These are phyloP conservation scores for Anarhynchus alexandrinus DNA, from an alignment of 2,113 vertebrate genomes.

Conservation along the genomic window DNA sequence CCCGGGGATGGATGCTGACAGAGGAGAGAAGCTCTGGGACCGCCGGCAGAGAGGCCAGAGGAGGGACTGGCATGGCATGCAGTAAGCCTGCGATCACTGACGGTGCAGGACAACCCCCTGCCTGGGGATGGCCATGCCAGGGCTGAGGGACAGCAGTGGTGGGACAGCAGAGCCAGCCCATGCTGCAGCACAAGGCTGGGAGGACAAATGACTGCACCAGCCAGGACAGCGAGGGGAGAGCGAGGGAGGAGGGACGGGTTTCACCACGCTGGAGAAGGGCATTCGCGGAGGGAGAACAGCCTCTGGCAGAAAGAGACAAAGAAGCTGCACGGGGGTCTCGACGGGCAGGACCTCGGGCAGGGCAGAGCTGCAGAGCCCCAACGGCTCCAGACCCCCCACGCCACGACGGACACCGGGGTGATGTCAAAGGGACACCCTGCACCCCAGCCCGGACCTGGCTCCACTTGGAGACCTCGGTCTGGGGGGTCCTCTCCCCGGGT, in stretches of 20 bases:
- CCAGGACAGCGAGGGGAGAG: not conserved
- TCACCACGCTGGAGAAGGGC: not conserved
- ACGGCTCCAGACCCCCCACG: not conserved
- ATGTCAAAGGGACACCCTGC: not conserved
- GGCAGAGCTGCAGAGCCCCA: not conserved
- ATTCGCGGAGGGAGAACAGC: not conserved
- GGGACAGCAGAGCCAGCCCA: not conserved
- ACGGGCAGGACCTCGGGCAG: not conserved
- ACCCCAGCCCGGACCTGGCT: not conserved
- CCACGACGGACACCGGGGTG: not conserved
- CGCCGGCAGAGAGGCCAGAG: not conserved
- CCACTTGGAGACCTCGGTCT: too few relatives aligned
- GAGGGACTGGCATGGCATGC: accelerated
- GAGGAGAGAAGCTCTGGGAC: not conserved
- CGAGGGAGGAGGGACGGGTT: not conserved
- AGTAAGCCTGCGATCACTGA: not conserved
- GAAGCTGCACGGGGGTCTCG: not conserved
- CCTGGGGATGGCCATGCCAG: accelerated
- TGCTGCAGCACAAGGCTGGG: not conserved
- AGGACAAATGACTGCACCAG: slow-evolving; percentile 35
- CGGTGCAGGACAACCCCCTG: not conserved
- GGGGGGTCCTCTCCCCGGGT: not conserved
- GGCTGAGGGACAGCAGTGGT: too few relatives aligned
- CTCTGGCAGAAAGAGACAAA: not conserved
- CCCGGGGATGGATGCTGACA: not conserved